Evolutionary conservation across 2,797 vertebrate genomes (phyloP).

Genomic region (Chelidonichthys spinosus): DNA sequence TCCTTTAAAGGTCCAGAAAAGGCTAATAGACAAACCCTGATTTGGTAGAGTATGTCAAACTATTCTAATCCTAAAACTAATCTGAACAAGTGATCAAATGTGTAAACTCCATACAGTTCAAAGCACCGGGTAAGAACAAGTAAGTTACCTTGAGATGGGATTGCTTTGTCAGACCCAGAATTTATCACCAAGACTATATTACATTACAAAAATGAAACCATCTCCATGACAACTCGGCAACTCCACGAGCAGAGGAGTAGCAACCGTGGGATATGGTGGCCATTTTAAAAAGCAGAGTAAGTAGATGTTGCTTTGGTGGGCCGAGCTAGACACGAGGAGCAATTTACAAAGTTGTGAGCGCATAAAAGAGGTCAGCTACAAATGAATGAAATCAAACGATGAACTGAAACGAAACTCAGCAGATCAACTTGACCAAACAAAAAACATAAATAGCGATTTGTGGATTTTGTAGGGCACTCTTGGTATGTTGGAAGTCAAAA

Average conservation of each 20-base stretch:
- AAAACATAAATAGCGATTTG: neutral
- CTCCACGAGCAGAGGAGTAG: neutral
- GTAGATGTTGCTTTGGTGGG: neutral
- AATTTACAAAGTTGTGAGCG: neutral
- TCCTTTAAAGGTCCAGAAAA: neutral
- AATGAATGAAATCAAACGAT: neutral
- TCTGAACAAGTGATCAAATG: neutral
- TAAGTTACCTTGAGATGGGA: neutral
- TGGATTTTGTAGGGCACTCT: neutral
- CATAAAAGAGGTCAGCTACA: neutral
- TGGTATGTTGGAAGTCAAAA: slow-evolving; percentile 17
- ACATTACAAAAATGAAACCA: neutral
- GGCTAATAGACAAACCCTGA: neutral
- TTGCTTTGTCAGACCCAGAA: neutral
- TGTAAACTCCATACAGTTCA: neutral
- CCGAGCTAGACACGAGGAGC: neutral
- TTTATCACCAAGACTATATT: neutral
- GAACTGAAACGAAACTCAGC: no score
- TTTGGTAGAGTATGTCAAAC: neutral
- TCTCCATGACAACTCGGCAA: neutral
- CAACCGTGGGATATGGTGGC: neutral
- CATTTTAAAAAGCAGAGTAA: neutral
- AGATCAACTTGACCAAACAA: no score
- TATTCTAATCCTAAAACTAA: neutral
- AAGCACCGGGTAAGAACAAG: neutral